Evolutionary conservation across 2,797 vertebrate species (phyloP), one percentile per base, ranked within the genome.

Genomic region (Eleutherodactylus coqui): DNA sequence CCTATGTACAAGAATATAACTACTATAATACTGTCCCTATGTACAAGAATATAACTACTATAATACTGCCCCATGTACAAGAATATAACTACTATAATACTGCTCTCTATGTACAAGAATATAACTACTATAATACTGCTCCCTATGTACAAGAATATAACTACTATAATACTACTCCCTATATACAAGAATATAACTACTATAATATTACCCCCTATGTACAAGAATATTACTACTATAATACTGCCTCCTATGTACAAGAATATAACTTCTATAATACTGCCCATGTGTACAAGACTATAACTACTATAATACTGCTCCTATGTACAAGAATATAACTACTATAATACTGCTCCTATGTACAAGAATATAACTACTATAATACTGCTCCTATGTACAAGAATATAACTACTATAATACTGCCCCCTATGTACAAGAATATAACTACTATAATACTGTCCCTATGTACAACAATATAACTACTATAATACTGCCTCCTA

Each of bases 71-170:
- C 7, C 17, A 2, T 53, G 5, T 53, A 21, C 8, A 53, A 53
- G 17, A 53, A 19, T 21, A 4, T 62, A 62, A 29, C 27, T 64
- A 64, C 60, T 64, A 64, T 64, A 64, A 64, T 64, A 32, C 60
- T 55, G 13, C 47, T 49, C 58, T n/a, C 58, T 62, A 62, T 32
- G 16, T 62, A 29, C 58, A 62, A 14, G 58, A 62, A 62, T 62
- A 62, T 62, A 62, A 29, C 27, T 64, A 64, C 60, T 64, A 64
- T 64, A 64, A 64, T 64, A 32, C 60, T 55, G 13, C 27, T n/a
- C 11, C 58, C 60, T 64, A 64, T 55, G 29, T 64, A 64, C 13
- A 64, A 64, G 29, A 32, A 64, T 64, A 32, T 64, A 64, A 64
- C 60, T 64, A 34, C 60, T 64, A 64, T 64, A 64, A 64, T 64